These are phyloP conservation scores for Microplitis deprimator DNA, from an alignment of 2,888 invertebrate species.

Conservation along the genomic window DNA sequence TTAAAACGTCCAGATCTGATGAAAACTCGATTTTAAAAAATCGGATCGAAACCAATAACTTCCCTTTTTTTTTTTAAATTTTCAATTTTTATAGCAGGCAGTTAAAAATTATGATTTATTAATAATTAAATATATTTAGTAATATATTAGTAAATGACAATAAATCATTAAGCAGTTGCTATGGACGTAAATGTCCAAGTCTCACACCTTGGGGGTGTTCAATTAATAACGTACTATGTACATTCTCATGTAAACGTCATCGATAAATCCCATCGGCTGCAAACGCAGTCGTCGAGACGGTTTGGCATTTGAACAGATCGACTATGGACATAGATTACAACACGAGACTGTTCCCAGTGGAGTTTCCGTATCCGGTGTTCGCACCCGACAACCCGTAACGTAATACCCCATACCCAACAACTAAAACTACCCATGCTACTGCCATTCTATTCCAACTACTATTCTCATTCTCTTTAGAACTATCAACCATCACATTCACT, in stretches of 20 bases:
- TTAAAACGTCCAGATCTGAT: too few species aligned
- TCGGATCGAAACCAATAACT: too few species aligned
- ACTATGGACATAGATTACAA: slow-evolving; percentile 42
- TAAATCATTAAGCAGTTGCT: slow-evolving; percentile 28
- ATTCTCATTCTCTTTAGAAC: not conserved
- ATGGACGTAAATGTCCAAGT: slow-evolving; percentile 34
- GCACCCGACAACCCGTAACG: slow-evolving; percentile 50
- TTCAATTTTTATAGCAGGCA: too few species aligned
- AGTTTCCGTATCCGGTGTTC: slow-evolving; percentile 50
- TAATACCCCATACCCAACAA: slow-evolving; percentile 41
- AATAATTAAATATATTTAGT: not conserved
- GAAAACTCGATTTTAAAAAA: too few species aligned
- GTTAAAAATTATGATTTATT: too few species aligned
- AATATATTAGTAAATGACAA: slow-evolving; percentile 10
- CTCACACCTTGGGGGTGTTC: slow-evolving; percentile 24
- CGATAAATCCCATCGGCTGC: slow-evolving; percentile 35
- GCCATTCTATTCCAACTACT: slow-evolving; percentile 8
- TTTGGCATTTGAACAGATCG: slow-evolving; percentile 43
- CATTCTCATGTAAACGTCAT: slow-evolving; percentile 22
- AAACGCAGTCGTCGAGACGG: slow-evolving; percentile 37
- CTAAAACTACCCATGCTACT: slow-evolving; percentile 11
- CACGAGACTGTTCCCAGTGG: slow-evolving; percentile 32
- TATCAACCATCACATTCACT: not conserved
- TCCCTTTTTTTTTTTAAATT: too few species aligned
- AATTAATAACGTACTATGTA: slow-evolving; percentile 32